phyloP scores from a whole-genome alignment of 2,113 vertebrate genomes.

The Poecilia latipinna region DNA sequence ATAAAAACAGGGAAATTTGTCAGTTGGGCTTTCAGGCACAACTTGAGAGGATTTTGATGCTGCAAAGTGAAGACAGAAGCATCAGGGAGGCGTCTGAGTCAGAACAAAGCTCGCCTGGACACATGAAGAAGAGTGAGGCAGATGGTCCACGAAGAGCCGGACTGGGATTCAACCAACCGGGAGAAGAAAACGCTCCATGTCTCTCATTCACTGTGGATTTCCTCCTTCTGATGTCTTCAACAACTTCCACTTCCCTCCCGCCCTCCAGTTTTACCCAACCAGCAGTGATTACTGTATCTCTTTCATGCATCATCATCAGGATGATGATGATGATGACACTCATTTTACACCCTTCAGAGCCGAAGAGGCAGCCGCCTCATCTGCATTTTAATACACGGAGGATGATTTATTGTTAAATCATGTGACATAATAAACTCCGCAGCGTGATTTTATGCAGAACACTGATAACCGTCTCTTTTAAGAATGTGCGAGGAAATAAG shows the following conservation, averaged over 20 bases:
- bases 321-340: background rate
- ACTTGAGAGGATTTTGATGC: background rate
- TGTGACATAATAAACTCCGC: conserved; percentile 6
- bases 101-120: background rate
- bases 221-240: background rate
- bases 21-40: background rate
- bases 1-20: background rate
- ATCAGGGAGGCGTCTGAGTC: background rate
- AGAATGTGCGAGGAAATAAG: conserved; percentile 15
- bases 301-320: conserved; percentile 2
- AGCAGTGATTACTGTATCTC: background rate
- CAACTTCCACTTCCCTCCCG: background rate
- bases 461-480: conserved; percentile 3
- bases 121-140: background rate
- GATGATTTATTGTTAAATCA: conserved; percentile 25
- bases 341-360: conserved; percentile 10
- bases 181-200: background rate
- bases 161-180: background rate
- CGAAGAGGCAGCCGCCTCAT: conserved; percentile 11
- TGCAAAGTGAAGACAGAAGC: background rate
- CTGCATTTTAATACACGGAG: background rate
- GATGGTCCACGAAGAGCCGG: conserved; percentile 1
- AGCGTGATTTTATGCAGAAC: conserved; percentile 11
- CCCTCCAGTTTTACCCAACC: background rate
- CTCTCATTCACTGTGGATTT: background rate